Base-by-base conservation (phyloP, 2,888 invertebrate genomes). In the Cremastinae sp. region DNA sequence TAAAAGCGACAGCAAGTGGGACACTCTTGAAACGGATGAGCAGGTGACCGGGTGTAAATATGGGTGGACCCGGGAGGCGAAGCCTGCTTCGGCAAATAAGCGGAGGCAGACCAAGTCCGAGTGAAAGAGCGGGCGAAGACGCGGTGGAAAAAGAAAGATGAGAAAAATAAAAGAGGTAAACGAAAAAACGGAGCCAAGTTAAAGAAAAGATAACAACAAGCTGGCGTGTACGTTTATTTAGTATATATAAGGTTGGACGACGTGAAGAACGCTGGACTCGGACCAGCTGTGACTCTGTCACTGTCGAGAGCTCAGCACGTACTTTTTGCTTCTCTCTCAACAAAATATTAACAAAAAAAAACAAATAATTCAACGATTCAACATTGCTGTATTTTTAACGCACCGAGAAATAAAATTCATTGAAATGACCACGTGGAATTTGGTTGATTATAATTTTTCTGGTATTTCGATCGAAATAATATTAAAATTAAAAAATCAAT, bases 31-130 rank as follows among this genome's bases (percentile, higher is more conserved):
- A 84, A 84, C 85, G 86, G 85, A 87, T 84, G 86, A 87, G 83
- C 88, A 87, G 87, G 87, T 87, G 87, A 87, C 79, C 83, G 81
- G 78, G 83, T 81, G 85, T 87, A 88, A 87, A 88, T 87, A 86
- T 85, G 86, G 85, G 84, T 83, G 83, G 80, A 78, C 79, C 59
- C 51, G 56, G 77, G 78, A 69, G 65, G 54, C 77, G 47, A 22
- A 51, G 65, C 28, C 71, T 68, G 65, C 54, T 71, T 49, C 62
- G 69, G 66, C 28, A 53, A 54, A 71, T 14, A 10, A 73, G 58
- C 28, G 53, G 22, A 62, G 64, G 53, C 54, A 70, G 61, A 78
- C 68, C 74, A 68, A 68, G 43, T 62, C 18, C 20, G 34, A 34
- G 58, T 34, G 69, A 65, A 64, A 51, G 53, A 12, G 62, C 72